Base-by-base conservation (phyloP, 2,888 invertebrate species). In the Sericinus montela region DNA sequence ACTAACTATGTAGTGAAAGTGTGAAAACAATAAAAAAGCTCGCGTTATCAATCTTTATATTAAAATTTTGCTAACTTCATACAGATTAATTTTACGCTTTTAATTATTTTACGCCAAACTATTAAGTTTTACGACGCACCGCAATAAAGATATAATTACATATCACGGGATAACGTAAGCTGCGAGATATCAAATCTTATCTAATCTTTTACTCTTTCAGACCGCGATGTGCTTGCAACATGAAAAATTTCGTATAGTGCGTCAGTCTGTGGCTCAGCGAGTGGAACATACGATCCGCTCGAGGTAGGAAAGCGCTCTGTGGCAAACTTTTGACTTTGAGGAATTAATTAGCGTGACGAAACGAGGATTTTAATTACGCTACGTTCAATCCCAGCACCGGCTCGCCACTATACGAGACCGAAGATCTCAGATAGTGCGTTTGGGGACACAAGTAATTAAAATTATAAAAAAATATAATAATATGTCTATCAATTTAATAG, bases 271-370 rank as follows among this genome's bases (percentile, higher is more conserved):
- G n/a, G 11, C 3, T 16, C 29, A 36, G n/a, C 40, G 38, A 41
- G 25, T 28, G 43, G 45, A 43, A 50, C 56, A 51, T 11, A 11
- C 19, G 38, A 50, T 46, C 37, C 43, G 54, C 44, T 35, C 42
- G 47, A 55, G 56, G 68, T 47, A 62, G 69, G 66, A 72, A 73
- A 63, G 66, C 69, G 46, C 42, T n/a, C n/a, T 38, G 37, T 50
- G 52, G 56, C 56, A 60, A 66, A 74, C 65, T 78, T 80, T 80
- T 83, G 81, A 79, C 82, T 85, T 84, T 82, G 82, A 80, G 67
- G 69, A 86, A 75, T 86, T 88, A 87, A 87, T 87, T 86, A 74
- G 75, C 87, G 86, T 80, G 74, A 85, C 86, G 82, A 70, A n/a
- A 69, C 63, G 64, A 64, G 67, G 68, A 72, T 74, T 32, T 80